Percentiles rank a stretch among this genome's conserved stretches.
These are phyloP conservation scores for Epizoanthus rinbou DNA, from an alignment of 92 coral and sea anemone genomes.

Conservation along the genomic window DNA sequence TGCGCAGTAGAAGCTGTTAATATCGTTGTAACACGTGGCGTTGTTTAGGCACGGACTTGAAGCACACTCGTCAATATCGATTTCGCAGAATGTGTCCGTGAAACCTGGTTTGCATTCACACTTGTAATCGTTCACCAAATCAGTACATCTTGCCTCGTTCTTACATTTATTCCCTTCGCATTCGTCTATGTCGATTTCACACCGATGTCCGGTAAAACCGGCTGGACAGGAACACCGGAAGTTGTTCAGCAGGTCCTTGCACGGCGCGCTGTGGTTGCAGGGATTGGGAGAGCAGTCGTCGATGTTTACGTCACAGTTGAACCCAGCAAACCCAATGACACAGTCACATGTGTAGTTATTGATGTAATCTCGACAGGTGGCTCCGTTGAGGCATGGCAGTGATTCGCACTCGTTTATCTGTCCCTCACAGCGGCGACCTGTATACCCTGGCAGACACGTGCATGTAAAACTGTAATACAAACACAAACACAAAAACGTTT, in stretches of 20 bases:
- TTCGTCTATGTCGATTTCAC: slow-evolving; percentile 41
- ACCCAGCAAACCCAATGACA: slow-evolving; percentile 6
- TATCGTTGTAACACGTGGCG: slow-evolving; percentile 47
- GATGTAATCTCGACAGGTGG: slow-evolving; percentile 6
- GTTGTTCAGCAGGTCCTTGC: slow-evolving; percentile 45
- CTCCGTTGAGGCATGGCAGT: slow-evolving; percentile 30
- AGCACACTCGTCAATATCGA: too few relatives aligned
- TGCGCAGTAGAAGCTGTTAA: slow-evolving; percentile 37
- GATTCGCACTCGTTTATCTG: slow-evolving; percentile 26
- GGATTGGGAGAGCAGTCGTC: slow-evolving; percentile 48
- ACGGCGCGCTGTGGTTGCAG: slow-evolving; percentile 36
- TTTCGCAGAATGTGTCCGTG: slow-evolving; percentile 37
- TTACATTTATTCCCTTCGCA: slow-evolving; percentile 32
- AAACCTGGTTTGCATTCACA: slow-evolving; percentile 47
- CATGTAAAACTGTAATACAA: background rate
- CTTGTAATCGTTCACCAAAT: slow-evolving; percentile 30
- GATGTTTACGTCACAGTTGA: slow-evolving; percentile 34
- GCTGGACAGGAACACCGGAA: slow-evolving; percentile 37
- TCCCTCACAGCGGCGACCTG: slow-evolving; percentile 29
- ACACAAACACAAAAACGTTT: background rate
- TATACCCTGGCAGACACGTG: slow-evolving; percentile 23
- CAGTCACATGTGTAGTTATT: slow-evolving; percentile 25
- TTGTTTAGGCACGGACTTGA: slow-evolving; percentile 27
- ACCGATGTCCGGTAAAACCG: slow-evolving; percentile 41
- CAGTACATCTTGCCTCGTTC: slow-evolving; percentile 43